Evolutionary conservation across 2,888 invertebrate genomes (phyloP), one percentile per base, ranked within the genome.

Genomic region (Hypomecis punctinalis): DNA sequence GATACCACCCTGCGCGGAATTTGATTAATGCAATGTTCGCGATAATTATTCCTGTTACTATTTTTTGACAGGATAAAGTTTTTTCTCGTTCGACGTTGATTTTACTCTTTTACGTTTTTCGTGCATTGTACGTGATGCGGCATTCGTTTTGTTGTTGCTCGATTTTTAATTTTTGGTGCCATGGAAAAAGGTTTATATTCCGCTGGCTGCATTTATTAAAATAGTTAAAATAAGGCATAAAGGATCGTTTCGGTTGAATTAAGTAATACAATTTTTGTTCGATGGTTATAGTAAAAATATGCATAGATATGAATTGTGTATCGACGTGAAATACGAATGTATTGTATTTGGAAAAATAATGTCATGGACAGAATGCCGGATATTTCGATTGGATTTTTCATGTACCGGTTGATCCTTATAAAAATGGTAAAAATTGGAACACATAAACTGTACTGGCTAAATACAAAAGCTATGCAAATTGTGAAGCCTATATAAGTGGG

Each of bases 11-110:
- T 89, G 91, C 89, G 85, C 89, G 88, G 92, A 91, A 93, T 93
- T 91, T 93, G 92, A 93, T 93, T 93, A 93, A 93, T 93, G 92
- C 92, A 91, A 92, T 93, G 92, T 90, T 89, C 91, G 83, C 89
- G 86, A 92, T 93, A 91, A 93, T 92, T 92, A 93, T 91, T 92
- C 91, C 85, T 86, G 91, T 89, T 89, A 90, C 91, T 89, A 90
- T 91, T 90, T 90, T 91, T 91, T 90, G 91, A 91, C 90, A 89
- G 88, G 82, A 80, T 83, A 85, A 86, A 86, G 84, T 88, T 90
- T 89, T 89, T 88, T 81, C 66, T 56, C 81, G 79, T 74, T 77
- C 73, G 74, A 72, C 79, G 80, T 77, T 74, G 78, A 83, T 84
- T 85, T 83, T 83, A 69, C 69, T 72, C 67, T 68, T 67, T 63